These are phyloP conservation scores for Xestia xanthographa DNA, from an alignment of 2,888 invertebrate species.

Conservation along the genomic window DNA sequence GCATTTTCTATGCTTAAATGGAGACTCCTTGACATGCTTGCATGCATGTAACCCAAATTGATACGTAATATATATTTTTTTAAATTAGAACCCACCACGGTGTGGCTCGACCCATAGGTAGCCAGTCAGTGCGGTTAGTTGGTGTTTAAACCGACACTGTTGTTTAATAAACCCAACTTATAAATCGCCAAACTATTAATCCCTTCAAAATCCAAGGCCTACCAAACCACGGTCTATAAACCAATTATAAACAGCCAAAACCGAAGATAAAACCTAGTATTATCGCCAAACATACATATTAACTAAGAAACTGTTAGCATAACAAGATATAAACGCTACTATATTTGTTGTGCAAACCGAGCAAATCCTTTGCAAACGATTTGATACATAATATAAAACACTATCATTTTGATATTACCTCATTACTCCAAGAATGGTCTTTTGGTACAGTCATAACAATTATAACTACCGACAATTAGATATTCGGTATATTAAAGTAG, in stretches of 20 bases:
- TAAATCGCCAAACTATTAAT: conserved; percentile 5
- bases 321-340: conserved; percentile 38
- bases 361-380: conserved; percentile 61
- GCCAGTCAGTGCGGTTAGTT: not conserved
- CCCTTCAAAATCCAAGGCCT: conserved; percentile 13
- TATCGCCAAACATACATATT: conserved; percentile 63
- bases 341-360: conserved; percentile 49
- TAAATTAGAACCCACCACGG: not conserved
- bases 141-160: not conserved
- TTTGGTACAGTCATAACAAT: conserved; percentile 28
- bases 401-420: conserved; percentile 56
- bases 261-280: conserved; percentile 50
- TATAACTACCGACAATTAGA: conserved; percentile 49
- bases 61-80: too few species aligned
- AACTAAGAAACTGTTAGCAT: conserved; percentile 54
- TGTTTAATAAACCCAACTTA: not conserved
- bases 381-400: conserved; percentile 50
- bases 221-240: conserved; percentile 23
- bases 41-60: too few species aligned
- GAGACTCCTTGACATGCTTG: too few species aligned
- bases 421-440: conserved; percentile 64
- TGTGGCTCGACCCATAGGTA: not conserved
- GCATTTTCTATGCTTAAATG: too few species aligned
- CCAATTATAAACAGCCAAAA: conserved; percentile 50
- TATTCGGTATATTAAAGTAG: conserved; percentile 38